Conservation (phyloP, 2,888 invertebrate genomes). For the Conus canariensis region DNA sequence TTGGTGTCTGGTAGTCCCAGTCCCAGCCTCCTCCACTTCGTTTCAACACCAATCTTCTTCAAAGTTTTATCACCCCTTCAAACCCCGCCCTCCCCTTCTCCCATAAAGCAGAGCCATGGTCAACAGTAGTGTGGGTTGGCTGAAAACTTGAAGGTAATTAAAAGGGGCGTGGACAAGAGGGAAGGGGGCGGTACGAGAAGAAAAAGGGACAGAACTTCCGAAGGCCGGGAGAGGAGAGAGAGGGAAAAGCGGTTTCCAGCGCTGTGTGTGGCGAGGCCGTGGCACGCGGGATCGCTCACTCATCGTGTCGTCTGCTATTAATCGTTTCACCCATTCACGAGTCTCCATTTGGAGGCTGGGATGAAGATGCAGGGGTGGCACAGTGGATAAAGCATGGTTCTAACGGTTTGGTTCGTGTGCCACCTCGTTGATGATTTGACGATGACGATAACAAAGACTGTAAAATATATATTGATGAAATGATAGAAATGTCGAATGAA, state of each 20-base stretch:
- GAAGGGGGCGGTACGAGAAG: constrained; percentile 10
- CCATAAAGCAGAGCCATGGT: background rate
- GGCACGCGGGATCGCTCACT: constrained; percentile 44
- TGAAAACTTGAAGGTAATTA: constrained; percentile 22
- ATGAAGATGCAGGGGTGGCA: background rate
- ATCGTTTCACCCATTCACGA: constrained; percentile 38
- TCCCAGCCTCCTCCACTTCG: background rate
- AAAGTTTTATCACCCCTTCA: constrained; percentile 21
- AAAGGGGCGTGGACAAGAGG: constrained; percentile 26
- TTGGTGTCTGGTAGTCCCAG: background rate
- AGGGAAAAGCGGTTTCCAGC: background rate
- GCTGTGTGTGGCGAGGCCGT: constrained; percentile 38
- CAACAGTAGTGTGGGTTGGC: constrained; percentile 16
- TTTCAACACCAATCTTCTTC: constrained; percentile 18
- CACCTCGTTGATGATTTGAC: background rate
- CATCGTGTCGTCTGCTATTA: constrained; percentile 47
- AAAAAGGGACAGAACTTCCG: background rate
- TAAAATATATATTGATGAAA: background rate
- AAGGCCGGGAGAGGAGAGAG: background rate
- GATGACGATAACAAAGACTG: background rate
- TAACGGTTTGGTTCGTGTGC: no score
- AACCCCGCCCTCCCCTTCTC: constrained; percentile 25
- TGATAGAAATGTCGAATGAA: no score
- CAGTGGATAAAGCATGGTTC: background rate
- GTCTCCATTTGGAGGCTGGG: constrained; percentile 10